Base-by-base conservation (phyloP, 2,888 invertebrate genomes). In the Sphaerophoria taeniata region DNA sequence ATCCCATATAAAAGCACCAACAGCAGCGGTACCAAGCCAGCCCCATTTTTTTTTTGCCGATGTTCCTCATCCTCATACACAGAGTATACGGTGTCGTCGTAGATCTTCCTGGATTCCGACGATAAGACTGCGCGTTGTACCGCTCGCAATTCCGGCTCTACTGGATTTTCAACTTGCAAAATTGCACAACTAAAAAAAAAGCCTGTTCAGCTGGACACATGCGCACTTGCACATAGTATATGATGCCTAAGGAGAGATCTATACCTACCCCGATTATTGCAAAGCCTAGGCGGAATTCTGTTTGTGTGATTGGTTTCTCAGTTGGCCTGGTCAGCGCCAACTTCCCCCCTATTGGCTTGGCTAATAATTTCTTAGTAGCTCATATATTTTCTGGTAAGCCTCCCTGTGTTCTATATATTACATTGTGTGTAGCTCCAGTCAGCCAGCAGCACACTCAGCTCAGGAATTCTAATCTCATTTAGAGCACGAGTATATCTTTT, bases 381-480 rank as follows among this genome's bases (percentile, higher is more conserved):
- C 80, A 81, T 85, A 81, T 79, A 81, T 77, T 60, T 53, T 60
- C 36, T 63, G 43, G 60, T 24, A 56, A 78, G 65, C 70, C 74
- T 79, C 74, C 70, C 70, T 73, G 70, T 60, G 14, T 49, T 51
- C 3, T 24, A 24, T 24, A 24, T 24, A 24, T 24, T 24, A 24
- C 24, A 24, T 24, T 24, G 24, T 24, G 24, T 24, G 24, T 24
- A 24, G 24, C 24, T 24, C 24, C 24, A 24, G 24, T 2, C 24
- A 24, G 24, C 24, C 24, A 24, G 24, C 24, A 24, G 24, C 24
- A 24, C 24, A 24, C 24, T 51, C 6, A 72, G 49, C 72, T 39
- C 14, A 65, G 63, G 65, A 85, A 77, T 85, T 85, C 81, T 76
- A 76, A 81, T 85, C 85, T 70, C 81, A 85, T 85, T 76, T 85